Conservation (phyloP, 2,113 vertebrate species). For the Plecotus auritus region DNA sequence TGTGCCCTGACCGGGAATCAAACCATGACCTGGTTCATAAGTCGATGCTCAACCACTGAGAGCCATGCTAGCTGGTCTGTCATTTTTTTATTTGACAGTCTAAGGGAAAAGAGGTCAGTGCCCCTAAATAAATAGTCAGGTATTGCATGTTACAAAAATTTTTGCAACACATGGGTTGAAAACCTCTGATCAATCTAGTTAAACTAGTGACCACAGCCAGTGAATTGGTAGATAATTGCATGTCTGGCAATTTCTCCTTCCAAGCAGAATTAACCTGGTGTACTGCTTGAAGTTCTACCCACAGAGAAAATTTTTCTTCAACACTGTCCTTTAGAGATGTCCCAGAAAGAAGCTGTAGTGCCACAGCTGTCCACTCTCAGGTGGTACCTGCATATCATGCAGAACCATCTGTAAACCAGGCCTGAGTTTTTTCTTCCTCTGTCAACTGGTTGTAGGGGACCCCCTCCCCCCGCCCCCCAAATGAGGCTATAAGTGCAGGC, state of each 20-base stretch:
- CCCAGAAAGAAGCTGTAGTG: background rate
- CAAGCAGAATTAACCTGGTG: background rate
- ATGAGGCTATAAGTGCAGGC: background rate
- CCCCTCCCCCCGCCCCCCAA: background rate
- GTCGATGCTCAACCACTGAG: background rate
- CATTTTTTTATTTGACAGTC: background rate
- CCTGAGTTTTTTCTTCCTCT: background rate
- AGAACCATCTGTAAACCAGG: background rate
- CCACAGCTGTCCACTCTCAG: background rate
- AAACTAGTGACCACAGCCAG: background rate
- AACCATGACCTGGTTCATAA: background rate
- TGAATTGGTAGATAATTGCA: background rate
- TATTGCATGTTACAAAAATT: background rate
- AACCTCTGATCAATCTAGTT: background rate
- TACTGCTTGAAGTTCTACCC: background rate
- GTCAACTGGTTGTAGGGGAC: background rate
- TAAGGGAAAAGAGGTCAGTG: background rate
- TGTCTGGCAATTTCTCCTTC: background rate
- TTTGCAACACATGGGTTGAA: background rate
- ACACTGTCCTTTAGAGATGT: background rate
- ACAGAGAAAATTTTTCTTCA: background rate
- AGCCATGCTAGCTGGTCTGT: background rate
- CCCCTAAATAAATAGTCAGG: background rate
- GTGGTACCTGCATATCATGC: background rate
- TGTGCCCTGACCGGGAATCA: background rate